Base-by-base conservation (phyloP, 2,113 vertebrate species). In the Diglossa brunneiventris region DNA sequence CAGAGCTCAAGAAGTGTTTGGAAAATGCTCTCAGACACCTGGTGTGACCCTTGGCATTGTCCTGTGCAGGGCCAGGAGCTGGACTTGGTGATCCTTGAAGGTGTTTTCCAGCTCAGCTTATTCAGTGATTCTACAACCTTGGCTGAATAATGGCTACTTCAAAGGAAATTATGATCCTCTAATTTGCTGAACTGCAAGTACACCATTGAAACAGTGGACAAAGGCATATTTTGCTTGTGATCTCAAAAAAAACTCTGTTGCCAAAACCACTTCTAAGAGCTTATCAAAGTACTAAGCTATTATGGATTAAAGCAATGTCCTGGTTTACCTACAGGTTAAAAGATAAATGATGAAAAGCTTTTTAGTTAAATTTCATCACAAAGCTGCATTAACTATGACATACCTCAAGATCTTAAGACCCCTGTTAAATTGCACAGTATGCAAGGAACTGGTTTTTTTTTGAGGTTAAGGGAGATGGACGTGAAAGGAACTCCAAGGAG, bases 1-100 rank as follows among this genome's bases (percentile, higher is more conserved):
- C 21, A 0, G 58, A 73, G 50, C 0, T 27, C 42, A 21, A 1
- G 35, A 4, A 73, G 10, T 0, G 0, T 73, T 42, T 37, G 68
- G 50, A 2, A 15, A 50, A 23, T 1, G 2, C 11, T 2, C 31
- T 59, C 2, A 2, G 35, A 4, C 12, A 37, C 27, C 4, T 0
- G 68, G 31, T 15, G 50, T n/a, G 52, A 42, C 5, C 19, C 15
- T 10, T 66, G 68, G 11, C 4, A 6, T 10, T 12, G 53, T 42
- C 11, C 42, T 59, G 37, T 15, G 27, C 18, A 44, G 27, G 27
- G 15, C 3, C 27, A 20, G 27, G 31, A 16, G 13, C 3, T 52
- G 44, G 52, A 17, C 33, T 52, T 18, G 17, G 16, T 21, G 28
- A 46, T 33, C 24, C 39, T 39, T 67, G 28, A 61, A n/a, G 46